Evolutionary conservation across 2,113 vertebrate species (phyloP).

Genomic region (Ciconia stormi): DNA sequence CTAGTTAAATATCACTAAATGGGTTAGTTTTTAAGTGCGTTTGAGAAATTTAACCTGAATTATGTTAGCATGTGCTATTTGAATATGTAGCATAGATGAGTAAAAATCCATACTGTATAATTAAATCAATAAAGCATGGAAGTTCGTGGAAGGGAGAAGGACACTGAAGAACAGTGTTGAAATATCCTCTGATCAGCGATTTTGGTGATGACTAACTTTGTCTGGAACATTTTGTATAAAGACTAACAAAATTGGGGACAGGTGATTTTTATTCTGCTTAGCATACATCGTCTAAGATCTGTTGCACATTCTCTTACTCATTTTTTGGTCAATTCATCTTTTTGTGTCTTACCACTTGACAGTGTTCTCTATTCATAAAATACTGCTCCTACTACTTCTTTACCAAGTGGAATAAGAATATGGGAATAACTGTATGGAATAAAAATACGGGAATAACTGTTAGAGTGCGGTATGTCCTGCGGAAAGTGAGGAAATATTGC

Average conservation of each 20-base stretch:
- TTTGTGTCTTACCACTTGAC: not conserved
- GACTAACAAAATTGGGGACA: not conserved
- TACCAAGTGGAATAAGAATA: not conserved
- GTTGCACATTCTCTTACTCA: not conserved
- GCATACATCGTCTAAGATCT: not conserved
- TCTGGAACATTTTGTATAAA: not conserved
- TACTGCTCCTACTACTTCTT: not conserved
- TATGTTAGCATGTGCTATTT: not conserved
- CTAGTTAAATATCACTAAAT: not conserved
- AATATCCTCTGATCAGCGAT: not conserved
- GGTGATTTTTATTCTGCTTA: not conserved
- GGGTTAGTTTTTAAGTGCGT: not conserved
- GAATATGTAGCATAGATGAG: not conserved
- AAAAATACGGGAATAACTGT: not conserved
- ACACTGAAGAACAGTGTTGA: not conserved
- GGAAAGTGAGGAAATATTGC: not conserved
- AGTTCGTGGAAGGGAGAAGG: not conserved
- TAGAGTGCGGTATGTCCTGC: not conserved
- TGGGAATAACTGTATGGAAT: not conserved
- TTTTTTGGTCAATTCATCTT: slow-evolving; percentile 7
- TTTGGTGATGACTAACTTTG: not conserved
- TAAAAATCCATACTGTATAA: not conserved
- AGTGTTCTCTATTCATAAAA: not conserved
- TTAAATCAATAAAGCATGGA: not conserved
- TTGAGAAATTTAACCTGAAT: not conserved